These are phyloP conservation scores for Macrosiphum euphorbiae DNA, from an alignment of 2,888 invertebrate genomes.

Conservation along the genomic window DNA sequence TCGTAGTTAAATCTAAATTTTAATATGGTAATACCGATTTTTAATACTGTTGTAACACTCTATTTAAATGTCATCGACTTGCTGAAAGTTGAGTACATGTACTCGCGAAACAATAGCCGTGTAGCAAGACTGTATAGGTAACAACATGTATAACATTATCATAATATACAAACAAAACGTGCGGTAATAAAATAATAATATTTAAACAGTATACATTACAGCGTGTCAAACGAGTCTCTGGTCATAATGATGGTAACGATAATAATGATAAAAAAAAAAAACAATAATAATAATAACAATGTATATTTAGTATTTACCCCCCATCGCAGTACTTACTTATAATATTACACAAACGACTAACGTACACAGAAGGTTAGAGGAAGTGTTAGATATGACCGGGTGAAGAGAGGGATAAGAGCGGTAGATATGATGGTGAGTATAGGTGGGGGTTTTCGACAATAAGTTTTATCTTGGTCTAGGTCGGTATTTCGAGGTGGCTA, in stretches of 20 bases:
- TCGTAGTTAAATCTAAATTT: background rate
- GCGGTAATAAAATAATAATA: background rate
- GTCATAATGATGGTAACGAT: background rate
- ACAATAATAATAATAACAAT: background rate
- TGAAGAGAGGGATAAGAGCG: background rate
- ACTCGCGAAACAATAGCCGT: background rate
- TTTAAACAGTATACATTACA: slow-evolving; percentile 15
- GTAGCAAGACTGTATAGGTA: background rate
- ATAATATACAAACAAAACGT: background rate
- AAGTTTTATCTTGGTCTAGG: slow-evolving; percentile 10
- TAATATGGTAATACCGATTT: background rate
- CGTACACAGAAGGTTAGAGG: background rate
- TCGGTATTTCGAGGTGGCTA: background rate
- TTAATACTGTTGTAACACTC: background rate
- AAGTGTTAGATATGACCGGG: background rate
- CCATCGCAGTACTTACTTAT: background rate
- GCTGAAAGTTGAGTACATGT: background rate
- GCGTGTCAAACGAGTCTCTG: background rate
- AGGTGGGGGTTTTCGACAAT: background rate
- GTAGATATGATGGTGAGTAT: background rate
- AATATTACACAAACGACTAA: background rate
- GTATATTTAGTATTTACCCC: background rate
- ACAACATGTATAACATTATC: background rate
- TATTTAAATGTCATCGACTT: background rate
- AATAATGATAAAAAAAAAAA: slow-evolving; percentile 1